phyloP scores from a whole-genome alignment of 2,113 vertebrate genomes.

The Phoenicopterus ruber region DNA sequence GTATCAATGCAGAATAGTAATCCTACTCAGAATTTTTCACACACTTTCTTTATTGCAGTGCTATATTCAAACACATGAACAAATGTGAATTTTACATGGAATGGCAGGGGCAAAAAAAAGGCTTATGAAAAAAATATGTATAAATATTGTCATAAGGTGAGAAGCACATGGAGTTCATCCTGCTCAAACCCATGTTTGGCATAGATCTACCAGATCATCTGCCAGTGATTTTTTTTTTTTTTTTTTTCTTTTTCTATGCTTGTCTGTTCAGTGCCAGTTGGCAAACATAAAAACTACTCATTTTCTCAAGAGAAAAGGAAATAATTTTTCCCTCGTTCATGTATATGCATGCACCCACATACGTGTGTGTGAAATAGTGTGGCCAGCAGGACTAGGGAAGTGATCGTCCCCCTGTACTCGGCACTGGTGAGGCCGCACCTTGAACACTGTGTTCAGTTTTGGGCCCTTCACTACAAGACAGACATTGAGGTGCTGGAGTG shows the following conservation, averaged over 20 bases:
- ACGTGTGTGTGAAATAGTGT: background rate
- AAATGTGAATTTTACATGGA: background rate
- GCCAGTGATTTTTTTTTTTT: conserved; percentile 24
- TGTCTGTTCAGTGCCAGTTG: conserved; percentile 44
- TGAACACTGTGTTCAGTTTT: too few relatives aligned
- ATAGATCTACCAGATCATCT: background rate
- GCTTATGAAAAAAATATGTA: conserved; percentile 18
- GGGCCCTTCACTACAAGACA: too few relatives aligned
- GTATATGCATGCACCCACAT: background rate
- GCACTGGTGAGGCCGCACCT: too few relatives aligned
- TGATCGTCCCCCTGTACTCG: too few relatives aligned
- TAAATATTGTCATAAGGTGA: conserved; percentile 59
- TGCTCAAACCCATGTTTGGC: conserved; percentile 41
- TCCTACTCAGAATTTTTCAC: background rate
- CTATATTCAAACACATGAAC: background rate
- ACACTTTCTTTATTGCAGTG: background rate
- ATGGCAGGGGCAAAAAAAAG: background rate
- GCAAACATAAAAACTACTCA: conserved; percentile 4
- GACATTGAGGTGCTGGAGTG: too few relatives aligned
- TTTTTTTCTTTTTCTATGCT: background rate
- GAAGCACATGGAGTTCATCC: conserved; percentile 64
- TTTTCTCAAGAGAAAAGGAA: background rate
- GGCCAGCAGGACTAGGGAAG: too few relatives aligned
- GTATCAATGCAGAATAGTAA: background rate
- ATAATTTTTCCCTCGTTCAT: background rate